Evolutionary conservation across 35 echinoderm and acorn worm genomes (phyloP), one percentile per base, ranked within the genome.

Genomic region (Lytechinus pictus): DNA sequence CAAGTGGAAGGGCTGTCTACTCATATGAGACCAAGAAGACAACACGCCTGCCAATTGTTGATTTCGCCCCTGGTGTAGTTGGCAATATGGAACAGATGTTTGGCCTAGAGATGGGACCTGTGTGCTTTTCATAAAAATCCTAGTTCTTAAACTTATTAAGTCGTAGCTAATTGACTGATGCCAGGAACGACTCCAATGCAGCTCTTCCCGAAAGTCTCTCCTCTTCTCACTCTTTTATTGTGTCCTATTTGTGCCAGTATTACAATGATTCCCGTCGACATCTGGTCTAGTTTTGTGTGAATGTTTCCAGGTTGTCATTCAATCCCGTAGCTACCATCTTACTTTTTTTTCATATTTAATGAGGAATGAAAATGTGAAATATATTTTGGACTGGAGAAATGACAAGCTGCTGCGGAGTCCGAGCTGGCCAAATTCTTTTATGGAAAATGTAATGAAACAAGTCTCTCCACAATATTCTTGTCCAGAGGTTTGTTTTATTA

Each of bases 111-210:
- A 98, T 99, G 91, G 98, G 96, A 61, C 89, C 96, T 96, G 98
- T 98, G 28, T 99, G 98, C 95, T 99, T 98, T 86, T 96, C 97
- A 92, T 99, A 97, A 97, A 94, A 86, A 44, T 95, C 94, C 95
- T 57, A 93, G 92, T 93, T 93, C 8, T 57, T 57, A 54, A 90
- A 90, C 88, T 90, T 14, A 90, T 90, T 93, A 93, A 55, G 92
- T 93, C 27, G 92, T 93, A 93, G 92, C 54, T 93, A 93, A 93
- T 90, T 90, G 88, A 90, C 52, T 90, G 29, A 90, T 57, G 92
- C 92, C 92, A 93, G 27, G 92, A 28, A 29, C 53, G 92, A 93
- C 92, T 93, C 92, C 92, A 93, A 93, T 8, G 92, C 92, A 93
- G 92, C 92, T 54, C 53, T 54, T 54, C 28, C 66, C 29, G 52